Base-by-base conservation (phyloP, 2,888 invertebrate genomes). In the Falcaria lacertinaria region DNA sequence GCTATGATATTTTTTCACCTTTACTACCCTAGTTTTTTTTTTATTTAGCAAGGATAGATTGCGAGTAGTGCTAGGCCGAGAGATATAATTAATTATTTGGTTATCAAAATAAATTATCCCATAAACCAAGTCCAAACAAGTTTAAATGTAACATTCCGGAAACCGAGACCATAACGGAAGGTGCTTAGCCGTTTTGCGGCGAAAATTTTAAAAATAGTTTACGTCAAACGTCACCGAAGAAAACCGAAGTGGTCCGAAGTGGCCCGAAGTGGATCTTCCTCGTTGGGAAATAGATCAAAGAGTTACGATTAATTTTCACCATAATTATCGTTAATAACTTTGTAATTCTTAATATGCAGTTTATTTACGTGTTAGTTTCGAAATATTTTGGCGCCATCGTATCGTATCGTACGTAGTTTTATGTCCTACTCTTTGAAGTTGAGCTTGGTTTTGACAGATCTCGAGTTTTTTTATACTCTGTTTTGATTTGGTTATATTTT, bases 251-350 rank as follows among this genome's bases (percentile, higher is more conserved):
- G 37, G 7, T 15, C 47, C 54, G 49, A 50, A 44, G 40, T 33
- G 49, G 45, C 52, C 52, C 56, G 52, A 52, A 43, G 42, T 15
- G 33, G 28, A 32, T 42, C 74, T 80, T 80, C 81, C 79, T 76
- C 54, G 60, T 74, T 64, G 55, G 65, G 65, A 72, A 77, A 78
- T 76, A 81, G 80, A 82, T 84, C 83, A 85, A 84, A 84, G 73
- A 47, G 48, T 55, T 48, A 50, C 68, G 63, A 78, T 77, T 73
- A 72, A 75, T 79, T 72, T 72, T 68, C 67, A 63, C 66, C 68
- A 70, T 74, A 76, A 80, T 77, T 72, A 71, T 67, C 52, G 50
- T 60, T 71, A 74, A 71, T 72, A 71, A 69, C 60, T 60, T 48
- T 44, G 60, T 63, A 62, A 65, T 62, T n/a, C n/a, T n/a, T n/a